Base-by-base conservation (phyloP, 1,140 invertebrate genomes). In the Agrypnia vestita region DNA sequence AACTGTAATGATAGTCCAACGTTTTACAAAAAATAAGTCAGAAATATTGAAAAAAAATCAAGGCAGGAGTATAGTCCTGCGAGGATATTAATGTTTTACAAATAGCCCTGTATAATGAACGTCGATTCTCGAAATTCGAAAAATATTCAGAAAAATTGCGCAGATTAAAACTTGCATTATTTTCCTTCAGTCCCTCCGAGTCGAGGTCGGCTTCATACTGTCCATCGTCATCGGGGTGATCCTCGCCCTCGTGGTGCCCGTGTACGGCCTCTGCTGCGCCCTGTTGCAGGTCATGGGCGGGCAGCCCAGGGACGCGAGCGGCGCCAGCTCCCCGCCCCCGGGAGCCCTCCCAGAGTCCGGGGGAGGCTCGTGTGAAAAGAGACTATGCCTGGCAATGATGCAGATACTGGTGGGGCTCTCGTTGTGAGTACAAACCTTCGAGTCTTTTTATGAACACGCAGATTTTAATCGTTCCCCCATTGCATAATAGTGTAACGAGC, bases 201-300 rank as follows among this genome's bases (percentile, higher is more conserved):
- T 83, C 6, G 82, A 83, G 43, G 80, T 80, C 43, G 82, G 82
- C 25, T 83, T 83, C 69, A 83, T 83, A 9, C 44, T 79, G 9
- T 46, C 72, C 35, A 83, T 83, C 7, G 77, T 82, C 43, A 44
- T 83, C 13, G 71, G 53, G 1, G 6, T 80, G 0, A 49, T 81
- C 11, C 47, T 74, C 12, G 69, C 82, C 21, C 51, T 83, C 0
- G 67, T 80, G 8, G 78, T 82, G 1, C 82, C 82, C 51, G 69
- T 47, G 3, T 83, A 83, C 59, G 77, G 80, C 12, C 43, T 82
- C 13, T 81, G 80, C 61, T 51, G 51, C 43, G 62, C 59, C 3
- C 62, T 81, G 4, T 25, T 83, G 12, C 17, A 11, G 1, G n/a
- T 78, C 3, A 19, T 80, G n/a, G 78, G 72, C 3, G 75, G 76